Evolutionary conservation across 2,797 vertebrate genomes (phyloP).

Genomic region (Allobates femoralis): DNA sequence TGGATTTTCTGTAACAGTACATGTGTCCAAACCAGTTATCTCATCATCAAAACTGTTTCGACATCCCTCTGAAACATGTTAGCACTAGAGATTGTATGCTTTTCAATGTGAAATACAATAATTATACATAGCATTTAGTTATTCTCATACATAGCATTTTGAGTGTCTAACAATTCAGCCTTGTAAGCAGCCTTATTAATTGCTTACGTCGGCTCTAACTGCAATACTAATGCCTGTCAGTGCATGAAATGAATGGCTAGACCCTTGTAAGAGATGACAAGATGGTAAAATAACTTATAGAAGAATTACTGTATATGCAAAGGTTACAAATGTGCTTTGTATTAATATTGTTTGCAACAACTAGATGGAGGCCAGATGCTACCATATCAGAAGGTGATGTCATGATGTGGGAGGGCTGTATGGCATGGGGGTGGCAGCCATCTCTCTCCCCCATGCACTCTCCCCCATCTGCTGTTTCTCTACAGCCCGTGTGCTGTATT

Average conservation of each 20-base stretch:
- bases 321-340: too few relatives aligned
- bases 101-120: constrained; percentile 4
- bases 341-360: too few relatives aligned
- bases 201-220: neutral
- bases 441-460: too few relatives aligned
- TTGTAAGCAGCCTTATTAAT: constrained; percentile 9
- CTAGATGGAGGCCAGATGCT: too few relatives aligned
- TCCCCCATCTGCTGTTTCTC: too few relatives aligned
- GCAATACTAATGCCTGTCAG: neutral
- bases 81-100: neutral
- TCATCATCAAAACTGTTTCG: neutral
- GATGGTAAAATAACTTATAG: neutral
- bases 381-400: too few relatives aligned
- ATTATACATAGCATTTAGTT: constrained; percentile 8
- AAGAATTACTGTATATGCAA: neutral
- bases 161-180: neutral
- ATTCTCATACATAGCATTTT: constrained; percentile 8
- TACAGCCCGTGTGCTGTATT: too few relatives aligned
- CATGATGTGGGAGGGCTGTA: too few relatives aligned
- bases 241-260: neutral
- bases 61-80: constrained; percentile 23
- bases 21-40: constrained; percentile 47
- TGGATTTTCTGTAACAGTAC: constrained; percentile 22
- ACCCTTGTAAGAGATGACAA: neutral
- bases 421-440: too few relatives aligned